phyloP scores from a whole-genome alignment of 2,797 vertebrate genomes.

The Coluber constrictor region DNA sequence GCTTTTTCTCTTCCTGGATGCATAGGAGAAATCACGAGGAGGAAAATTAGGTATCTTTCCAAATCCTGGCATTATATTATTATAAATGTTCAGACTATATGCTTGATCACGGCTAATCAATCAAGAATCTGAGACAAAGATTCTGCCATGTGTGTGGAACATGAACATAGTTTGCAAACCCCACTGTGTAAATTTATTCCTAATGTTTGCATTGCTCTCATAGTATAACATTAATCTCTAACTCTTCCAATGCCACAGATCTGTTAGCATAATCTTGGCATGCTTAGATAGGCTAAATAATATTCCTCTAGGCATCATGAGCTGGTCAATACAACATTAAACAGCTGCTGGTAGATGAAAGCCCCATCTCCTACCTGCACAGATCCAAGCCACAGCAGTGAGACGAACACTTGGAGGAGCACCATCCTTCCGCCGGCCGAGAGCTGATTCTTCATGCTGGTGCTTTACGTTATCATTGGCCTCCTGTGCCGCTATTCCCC shows the following conservation, averaged over 20 bases:
- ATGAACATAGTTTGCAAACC: constrained; percentile 35
- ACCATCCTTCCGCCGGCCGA: constrained; percentile 47
- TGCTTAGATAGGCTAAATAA: constrained; percentile 25
- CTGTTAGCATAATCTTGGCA: background rate
- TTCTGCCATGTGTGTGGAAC: constrained; percentile 23
- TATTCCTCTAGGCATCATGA: background rate
- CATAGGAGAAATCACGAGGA: background rate
- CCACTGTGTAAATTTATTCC: background rate
- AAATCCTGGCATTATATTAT: background rate
- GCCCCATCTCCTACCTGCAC: constrained; percentile 62
- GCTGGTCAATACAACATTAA: background rate
- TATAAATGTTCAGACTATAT: background rate
- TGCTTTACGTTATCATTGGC: constrained; percentile 33
- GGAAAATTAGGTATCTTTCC: background rate
- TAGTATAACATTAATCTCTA: constrained; percentile 10
- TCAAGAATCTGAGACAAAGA: constrained; percentile 18
- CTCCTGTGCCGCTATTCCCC: constrained; percentile 14
- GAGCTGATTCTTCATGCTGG: constrained; percentile 34
- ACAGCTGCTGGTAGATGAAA: constrained; percentile 12
- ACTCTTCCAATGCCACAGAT: background rate
- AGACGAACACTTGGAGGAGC: constrained; percentile 34
- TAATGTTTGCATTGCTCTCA: constrained; percentile 18
- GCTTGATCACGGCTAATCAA: constrained; percentile 1
- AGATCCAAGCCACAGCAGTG: constrained; percentile 39
- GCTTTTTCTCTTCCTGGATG: background rate